phyloP scores from a whole-genome alignment of 2,113 vertebrate genomes.

The Sakesphorus luctuosus region DNA sequence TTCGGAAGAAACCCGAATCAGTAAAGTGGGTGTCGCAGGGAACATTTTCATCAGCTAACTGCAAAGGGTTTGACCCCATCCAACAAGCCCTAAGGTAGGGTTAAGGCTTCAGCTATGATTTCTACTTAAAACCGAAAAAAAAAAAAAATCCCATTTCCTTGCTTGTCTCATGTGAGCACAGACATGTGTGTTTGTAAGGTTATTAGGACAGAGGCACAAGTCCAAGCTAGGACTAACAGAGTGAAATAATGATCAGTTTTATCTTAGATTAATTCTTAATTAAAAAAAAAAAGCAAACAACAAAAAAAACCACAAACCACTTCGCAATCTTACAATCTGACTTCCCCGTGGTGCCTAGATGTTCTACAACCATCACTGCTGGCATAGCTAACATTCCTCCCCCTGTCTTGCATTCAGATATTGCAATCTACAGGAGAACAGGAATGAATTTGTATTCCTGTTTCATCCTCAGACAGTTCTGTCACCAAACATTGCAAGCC shows the following conservation, averaged over 20 bases:
- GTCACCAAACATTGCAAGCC: neutral
- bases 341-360: neutral
- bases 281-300: neutral
- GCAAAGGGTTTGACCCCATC: neutral
- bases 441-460: neutral
- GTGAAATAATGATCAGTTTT: neutral
- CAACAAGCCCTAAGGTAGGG: neutral
- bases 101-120: neutral
- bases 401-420: neutral
- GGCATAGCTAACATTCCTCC: neutral
- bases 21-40: neutral
- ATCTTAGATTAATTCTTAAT: neutral
- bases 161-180: neutral
- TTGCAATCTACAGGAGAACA: neutral
- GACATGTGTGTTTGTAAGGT: fast-evolving
- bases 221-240: neutral
- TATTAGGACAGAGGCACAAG: neutral
- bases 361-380: neutral
- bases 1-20: neutral
- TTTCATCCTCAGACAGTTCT: neutral
- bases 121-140: neutral
- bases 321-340: neutral
- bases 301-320: no score
- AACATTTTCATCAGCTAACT: neutral
- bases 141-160: neutral